These are phyloP conservation scores for Drosophila ambigua DNA, from an alignment of 1,140 invertebrate genomes.

Conservation along the genomic window DNA sequence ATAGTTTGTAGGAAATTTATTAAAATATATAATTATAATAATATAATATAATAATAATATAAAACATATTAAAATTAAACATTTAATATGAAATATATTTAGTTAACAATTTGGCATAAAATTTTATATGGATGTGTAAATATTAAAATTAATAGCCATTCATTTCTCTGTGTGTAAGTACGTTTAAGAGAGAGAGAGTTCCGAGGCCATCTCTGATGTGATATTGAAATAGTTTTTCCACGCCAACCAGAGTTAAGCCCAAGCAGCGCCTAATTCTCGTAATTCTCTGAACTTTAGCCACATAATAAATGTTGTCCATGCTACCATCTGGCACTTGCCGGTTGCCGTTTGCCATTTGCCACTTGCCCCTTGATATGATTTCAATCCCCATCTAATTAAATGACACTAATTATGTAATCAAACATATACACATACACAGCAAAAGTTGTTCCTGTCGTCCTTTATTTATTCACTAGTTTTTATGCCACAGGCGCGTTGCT, in stretches of 20 bases:
- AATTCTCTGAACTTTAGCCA: not conserved
- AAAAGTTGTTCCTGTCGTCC: slow-evolving; percentile 40
- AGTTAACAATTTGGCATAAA: too few relatives aligned
- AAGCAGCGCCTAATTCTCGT: not conserved
- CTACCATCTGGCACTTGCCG: too few relatives aligned
- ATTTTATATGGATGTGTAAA: too few relatives aligned
- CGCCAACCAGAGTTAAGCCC: not conserved
- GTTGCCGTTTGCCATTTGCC: too few relatives aligned
- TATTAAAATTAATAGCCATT: too few relatives aligned
- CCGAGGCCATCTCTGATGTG: not conserved
- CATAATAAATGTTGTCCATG: not conserved
- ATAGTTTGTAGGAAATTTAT: too few relatives aligned
- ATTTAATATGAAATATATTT: too few relatives aligned
- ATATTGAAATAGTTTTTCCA: slow-evolving; percentile 9
- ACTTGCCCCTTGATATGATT: slow-evolving; percentile 7
- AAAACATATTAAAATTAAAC: too few relatives aligned
- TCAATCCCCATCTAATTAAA: slow-evolving; percentile 28
- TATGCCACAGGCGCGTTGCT: slow-evolving; percentile 20
- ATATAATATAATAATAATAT: too few relatives aligned
- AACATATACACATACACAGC: slow-evolving; percentile 46
- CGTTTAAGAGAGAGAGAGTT: too few relatives aligned
- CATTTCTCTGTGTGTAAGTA: too few relatives aligned
- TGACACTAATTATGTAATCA: slow-evolving; percentile 74
- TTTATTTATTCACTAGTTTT: slow-evolving; percentile 59
- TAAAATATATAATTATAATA: too few relatives aligned